Evolutionary conservation across 2,113 vertebrate species (phyloP), one percentile per base, ranked within the genome.

Genomic region (Trachemys scripta): DNA sequence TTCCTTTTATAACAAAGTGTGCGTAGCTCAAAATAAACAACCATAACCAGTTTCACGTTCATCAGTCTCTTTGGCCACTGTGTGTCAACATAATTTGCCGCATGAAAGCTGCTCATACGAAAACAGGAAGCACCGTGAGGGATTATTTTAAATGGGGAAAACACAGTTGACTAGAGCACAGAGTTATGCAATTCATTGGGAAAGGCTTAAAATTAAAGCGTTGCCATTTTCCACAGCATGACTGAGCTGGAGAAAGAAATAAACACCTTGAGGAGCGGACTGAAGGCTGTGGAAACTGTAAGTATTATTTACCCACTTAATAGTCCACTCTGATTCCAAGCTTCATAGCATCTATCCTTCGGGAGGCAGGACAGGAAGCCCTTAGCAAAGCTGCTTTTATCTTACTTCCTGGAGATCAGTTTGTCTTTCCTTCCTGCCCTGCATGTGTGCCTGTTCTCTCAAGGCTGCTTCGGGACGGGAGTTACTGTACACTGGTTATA

Each of bases 191-290:
- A 62, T 88, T 75, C 93, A 31, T 83, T 90, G 49, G 13, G 25
- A n/a, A 88, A 90, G 50, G 50, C 75, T 92, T 75, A 80, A 95
- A 95, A 96, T 94, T 98, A 95, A 98, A 87, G 75, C 96, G 42
- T 88, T 98, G 54, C 91, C 84, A 45, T 98, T 98, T 98, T 95
- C 87, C 94, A 96, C 98, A 99, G 99, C 98, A 99, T 99, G 99
- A 99, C 99, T 0, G 99, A 99, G 97, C 97, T 99, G 98, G 99
- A 99, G 96, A 99, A 99, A 97, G 99, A 99, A 98, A 99, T 99
- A 86, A 98, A 98, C 92, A 99, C 98, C 92, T 95, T 99, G 97
- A 99, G 99, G 95, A 99, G 98, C 8, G 99, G 99, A 90, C 97
- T 99, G 97, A 99, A 98, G 97, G 99, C 99, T 0, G 99, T 99